A percentile compares a stretch with the other conserved stretches of the same genome.
phyloP scores from a whole-genome alignment of 2,888 invertebrate genomes.

The Electrophaes corylata region DNA sequence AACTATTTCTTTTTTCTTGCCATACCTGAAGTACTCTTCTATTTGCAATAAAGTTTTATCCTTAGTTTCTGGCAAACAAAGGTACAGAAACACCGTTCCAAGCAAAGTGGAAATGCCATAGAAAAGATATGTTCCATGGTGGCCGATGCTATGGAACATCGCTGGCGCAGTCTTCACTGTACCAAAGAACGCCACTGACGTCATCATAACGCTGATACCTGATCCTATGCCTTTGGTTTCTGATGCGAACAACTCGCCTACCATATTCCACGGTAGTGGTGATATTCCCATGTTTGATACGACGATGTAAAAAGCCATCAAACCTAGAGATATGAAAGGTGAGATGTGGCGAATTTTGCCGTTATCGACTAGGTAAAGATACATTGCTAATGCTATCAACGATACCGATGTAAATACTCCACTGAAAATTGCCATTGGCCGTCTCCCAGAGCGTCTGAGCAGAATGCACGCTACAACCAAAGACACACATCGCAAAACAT shows the following conservation, averaged over 20 bases:
- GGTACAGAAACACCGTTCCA: conserved; percentile 85
- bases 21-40: conserved; percentile 82
- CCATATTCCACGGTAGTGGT: conserved; percentile 90
- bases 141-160: conserved; percentile 83
- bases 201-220: conserved; percentile 87
- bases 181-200: conserved; percentile 86
- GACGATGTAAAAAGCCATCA: conserved; percentile 84
- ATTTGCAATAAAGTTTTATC: conserved; percentile 87
- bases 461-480: conserved; percentile 85
- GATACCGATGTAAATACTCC: conserved; percentile 85
- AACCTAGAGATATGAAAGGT: conserved; percentile 72
- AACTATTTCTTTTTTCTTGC: conserved; percentile 47
- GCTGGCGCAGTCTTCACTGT: conserved; percentile 88
- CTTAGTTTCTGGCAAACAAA: conserved; percentile 87
- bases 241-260: conserved; percentile 88
- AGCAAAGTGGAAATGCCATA: conserved; percentile 85
- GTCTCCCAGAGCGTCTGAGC: conserved; percentile 84
- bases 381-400: conserved; percentile 80
- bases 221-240: conserved; percentile 87
- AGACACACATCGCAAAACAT: conserved; percentile 85
- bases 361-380: conserved; percentile 68
- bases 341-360: conserved; percentile 55
- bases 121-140: conserved; percentile 85
- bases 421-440: conserved; percentile 86
- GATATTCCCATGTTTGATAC: conserved; percentile 85